Conservation (phyloP, 1,140 invertebrate species). For the Himalopsyche phryganea region DNA sequence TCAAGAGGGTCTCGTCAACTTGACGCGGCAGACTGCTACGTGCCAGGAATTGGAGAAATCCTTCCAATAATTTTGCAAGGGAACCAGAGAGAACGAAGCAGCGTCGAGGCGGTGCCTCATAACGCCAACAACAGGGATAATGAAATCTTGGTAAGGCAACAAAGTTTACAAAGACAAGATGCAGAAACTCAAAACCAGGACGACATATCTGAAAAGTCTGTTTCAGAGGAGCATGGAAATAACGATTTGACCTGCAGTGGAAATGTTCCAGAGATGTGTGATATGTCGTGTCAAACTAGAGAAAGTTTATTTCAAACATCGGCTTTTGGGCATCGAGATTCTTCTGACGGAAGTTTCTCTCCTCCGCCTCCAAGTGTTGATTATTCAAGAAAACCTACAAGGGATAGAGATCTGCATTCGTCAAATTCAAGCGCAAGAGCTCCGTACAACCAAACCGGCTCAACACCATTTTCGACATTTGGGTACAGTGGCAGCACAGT, state of each 20-base stretch:
- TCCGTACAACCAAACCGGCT: constrained; percentile 4
- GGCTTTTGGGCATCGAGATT: constrained; percentile 37
- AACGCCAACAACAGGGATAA: constrained; percentile 27
- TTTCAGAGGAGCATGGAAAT: constrained; percentile 20
- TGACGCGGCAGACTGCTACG: constrained; percentile 42
- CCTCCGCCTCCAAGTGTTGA: constrained; percentile 26
- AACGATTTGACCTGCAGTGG: constrained; percentile 5
- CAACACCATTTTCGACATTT: constrained; percentile 51
- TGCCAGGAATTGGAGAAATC: constrained; percentile 47
- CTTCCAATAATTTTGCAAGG: constrained; percentile 42
- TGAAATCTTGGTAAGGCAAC: constrained; percentile 49
- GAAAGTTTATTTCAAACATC: constrained; percentile 66
- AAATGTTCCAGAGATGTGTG: constrained; percentile 63
- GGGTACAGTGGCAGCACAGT: constrained; percentile 53
- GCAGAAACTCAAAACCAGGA: constrained; percentile 51
- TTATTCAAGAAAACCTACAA: constrained; percentile 29
- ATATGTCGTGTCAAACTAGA: constrained; percentile 74
- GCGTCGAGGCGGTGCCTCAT: constrained; percentile 5
- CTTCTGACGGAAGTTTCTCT: constrained; percentile 38
- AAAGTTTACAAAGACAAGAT: constrained; percentile 48
- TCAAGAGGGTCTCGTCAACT: constrained; percentile 18
- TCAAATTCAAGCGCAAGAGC: constrained; percentile 16
- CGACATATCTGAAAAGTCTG: constrained; percentile 44
- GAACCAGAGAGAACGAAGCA: constrained; percentile 13
- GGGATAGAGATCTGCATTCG: constrained; percentile 10